Percentiles rank a stretch among this genome's conserved stretches.
Conservation (phyloP, 2,888 invertebrate species). For the Ypsolopha sequella region DNA sequence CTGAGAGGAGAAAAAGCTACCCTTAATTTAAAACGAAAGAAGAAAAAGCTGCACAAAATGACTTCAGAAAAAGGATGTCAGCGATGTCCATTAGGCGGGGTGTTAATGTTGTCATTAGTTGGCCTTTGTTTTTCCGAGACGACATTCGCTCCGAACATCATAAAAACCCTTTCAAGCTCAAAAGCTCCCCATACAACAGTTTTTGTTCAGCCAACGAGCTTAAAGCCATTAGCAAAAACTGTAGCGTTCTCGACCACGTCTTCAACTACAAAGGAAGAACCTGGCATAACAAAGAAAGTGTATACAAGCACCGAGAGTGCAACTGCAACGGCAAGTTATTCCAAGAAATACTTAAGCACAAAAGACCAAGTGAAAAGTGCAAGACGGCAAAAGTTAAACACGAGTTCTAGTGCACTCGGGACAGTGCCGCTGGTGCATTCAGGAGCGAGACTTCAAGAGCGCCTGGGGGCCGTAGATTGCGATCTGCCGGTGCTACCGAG, state of each 20-base stretch:
- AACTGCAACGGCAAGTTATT: conserved; percentile 30
- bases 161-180: conserved; percentile 34
- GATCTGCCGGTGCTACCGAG: conserved; percentile 75
- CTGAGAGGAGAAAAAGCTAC: background rate
- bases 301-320: conserved; percentile 36
- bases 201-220: conserved; percentile 25
- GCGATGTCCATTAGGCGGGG: conserved; percentile 14
- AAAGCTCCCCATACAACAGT: conserved; percentile 26
- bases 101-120: conserved; percentile 40
- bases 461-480: conserved; percentile 74
- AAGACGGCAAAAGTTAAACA: conserved; percentile 56
- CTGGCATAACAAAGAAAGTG: conserved; percentile 44
- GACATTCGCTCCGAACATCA: conserved; percentile 27
- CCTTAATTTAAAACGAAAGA: conserved; percentile 2
- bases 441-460: conserved; percentile 71
- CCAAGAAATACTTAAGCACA: conserved; percentile 42
- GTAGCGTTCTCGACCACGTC: conserved; percentile 33
- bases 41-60: conserved; percentile 6
- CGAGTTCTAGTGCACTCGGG: conserved; percentile 43
- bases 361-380: conserved; percentile 51
- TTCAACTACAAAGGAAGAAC: conserved; percentile 46
- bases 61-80: background rate
- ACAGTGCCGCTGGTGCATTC: conserved; percentile 28
- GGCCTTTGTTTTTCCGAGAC: conserved; percentile 31
- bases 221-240: conserved; percentile 38